Conservation (phyloP, 2,888 invertebrate genomes). For the Ptychoptera albimana region DNA sequence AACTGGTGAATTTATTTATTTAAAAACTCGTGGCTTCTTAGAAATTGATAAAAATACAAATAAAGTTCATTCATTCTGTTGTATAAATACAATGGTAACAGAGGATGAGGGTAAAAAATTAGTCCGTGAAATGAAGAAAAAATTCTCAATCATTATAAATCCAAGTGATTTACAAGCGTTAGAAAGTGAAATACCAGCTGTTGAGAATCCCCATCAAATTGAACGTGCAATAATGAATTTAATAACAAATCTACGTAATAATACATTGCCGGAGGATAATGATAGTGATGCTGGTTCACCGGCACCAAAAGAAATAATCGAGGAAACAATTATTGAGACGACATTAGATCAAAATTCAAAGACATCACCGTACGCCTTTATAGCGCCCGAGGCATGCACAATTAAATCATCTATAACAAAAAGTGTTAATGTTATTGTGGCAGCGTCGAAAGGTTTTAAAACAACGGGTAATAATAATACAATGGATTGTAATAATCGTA, state of each 20-base stretch:
- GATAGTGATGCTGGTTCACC: slow-evolving; percentile 15
- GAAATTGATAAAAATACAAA: slow-evolving; percentile 64
- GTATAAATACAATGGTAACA: slow-evolving; percentile 62
- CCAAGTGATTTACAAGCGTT: slow-evolving; percentile 30
- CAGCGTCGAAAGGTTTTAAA: slow-evolving; percentile 1
- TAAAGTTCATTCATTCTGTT: slow-evolving; percentile 70
- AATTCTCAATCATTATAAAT: slow-evolving; percentile 54
- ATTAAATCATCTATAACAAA: slow-evolving; percentile 29
- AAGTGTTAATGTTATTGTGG: slow-evolving; percentile 28
- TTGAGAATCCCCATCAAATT: slow-evolving; percentile 53
- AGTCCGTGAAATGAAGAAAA: slow-evolving; percentile 63
- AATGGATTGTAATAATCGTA: slow-evolving; percentile 14
- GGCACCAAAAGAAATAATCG: slow-evolving; percentile 7
- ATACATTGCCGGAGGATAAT: slow-evolving; percentile 14
- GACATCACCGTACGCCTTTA: slow-evolving; percentile 25
- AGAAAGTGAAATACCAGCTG: slow-evolving; percentile 31
- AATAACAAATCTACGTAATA: slow-evolving; percentile 32
- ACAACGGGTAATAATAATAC: slow-evolving; percentile 18
- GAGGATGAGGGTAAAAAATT: slow-evolving; percentile 56
- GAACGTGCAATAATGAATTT: slow-evolving; percentile 58
- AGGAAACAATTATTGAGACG: slow-evolving; percentile 1
- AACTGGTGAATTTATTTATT: slow-evolving; percentile 70
- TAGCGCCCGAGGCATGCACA: slow-evolving; percentile 27
- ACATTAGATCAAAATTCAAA: slow-evolving; percentile 15
- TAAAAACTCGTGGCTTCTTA: slow-evolving; percentile 68